phyloP scores from a whole-genome alignment of 2,888 invertebrate genomes.

The Maniola hyperantus region DNA sequence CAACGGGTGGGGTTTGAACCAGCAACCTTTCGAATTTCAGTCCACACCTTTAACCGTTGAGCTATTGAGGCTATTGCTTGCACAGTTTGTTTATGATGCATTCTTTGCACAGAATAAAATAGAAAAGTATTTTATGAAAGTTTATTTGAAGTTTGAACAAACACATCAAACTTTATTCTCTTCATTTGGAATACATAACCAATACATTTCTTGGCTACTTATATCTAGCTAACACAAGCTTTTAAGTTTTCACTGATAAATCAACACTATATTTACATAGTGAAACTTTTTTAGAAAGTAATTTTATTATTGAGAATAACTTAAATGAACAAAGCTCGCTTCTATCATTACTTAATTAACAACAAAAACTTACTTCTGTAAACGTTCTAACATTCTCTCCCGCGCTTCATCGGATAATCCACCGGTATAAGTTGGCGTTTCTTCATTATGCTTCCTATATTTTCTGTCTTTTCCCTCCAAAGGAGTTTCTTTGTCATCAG shows the following conservation, averaged over 20 bases:
- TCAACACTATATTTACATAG: background rate
- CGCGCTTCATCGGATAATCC: conserved; percentile 92
- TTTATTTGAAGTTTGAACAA: no score
- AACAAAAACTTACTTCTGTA: conserved; percentile 67
- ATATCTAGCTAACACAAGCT: no score
- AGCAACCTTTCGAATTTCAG: no score
- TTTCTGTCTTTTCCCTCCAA: conserved; percentile 78
- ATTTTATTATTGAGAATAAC: background rate
- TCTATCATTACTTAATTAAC: background rate
- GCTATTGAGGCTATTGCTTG: no score
- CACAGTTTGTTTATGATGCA: no score
- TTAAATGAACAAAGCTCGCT: background rate
- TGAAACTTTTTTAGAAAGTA: background rate
- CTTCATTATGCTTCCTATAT: conserved; percentile 90
- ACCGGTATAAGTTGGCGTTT: conserved; percentile 97
- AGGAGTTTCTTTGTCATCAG: conserved; percentile 46
- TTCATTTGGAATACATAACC: no score
- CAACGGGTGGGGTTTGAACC: no score
- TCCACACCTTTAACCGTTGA: no score
- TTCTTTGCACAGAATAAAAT: no score
- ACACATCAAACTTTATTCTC: no score
- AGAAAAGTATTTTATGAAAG: no score
- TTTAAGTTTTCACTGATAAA: no score
- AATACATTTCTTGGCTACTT: background rate
- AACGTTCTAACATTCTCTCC: conserved; percentile 86